Conservation (phyloP, 2,888 invertebrate species). For the Rhagium mordax region DNA sequence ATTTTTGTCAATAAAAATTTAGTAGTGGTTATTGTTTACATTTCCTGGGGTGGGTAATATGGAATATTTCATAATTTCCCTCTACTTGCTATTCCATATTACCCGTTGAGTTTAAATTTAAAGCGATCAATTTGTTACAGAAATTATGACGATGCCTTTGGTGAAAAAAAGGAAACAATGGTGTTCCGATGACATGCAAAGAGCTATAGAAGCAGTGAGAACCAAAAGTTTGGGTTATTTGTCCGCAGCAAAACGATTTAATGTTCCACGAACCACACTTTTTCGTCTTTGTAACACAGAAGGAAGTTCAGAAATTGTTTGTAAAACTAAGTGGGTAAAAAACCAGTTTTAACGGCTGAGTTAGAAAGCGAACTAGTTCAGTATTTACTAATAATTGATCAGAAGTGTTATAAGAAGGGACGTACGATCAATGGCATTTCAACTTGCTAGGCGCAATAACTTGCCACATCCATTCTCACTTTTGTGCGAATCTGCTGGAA, state of each 20-base stretch:
- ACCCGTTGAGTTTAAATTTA: too few relatives aligned
- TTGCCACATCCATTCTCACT: constrained; percentile 39
- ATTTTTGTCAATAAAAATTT: too few relatives aligned
- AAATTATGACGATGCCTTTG: too few relatives aligned
- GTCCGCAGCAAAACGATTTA: constrained; percentile 12
- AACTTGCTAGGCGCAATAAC: constrained; percentile 38
- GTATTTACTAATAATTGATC: constrained; percentile 36
- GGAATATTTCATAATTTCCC: too few relatives aligned
- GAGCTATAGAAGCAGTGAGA: neutral
- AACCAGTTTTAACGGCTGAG: constrained; percentile 27
- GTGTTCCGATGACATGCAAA: neutral
- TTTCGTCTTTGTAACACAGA: constrained; percentile 30
- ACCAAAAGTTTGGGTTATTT: neutral
- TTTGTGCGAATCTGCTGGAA: constrained; percentile 39
- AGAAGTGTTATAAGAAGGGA: constrained; percentile 35
- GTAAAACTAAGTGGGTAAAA: constrained; percentile 34
- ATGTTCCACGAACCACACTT: constrained; percentile 24
- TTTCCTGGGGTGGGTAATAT: too few relatives aligned
- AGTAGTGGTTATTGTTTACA: too few relatives aligned
- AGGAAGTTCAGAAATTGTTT: constrained; percentile 18
- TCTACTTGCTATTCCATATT: too few relatives aligned
- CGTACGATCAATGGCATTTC: constrained; percentile 40
- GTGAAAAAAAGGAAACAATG: too few relatives aligned
- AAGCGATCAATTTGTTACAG: too few relatives aligned
- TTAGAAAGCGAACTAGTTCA: constrained; percentile 32